Evolutionary conservation across 2,113 vertebrate genomes (phyloP), one percentile per base, ranked within the genome.

Genomic region (Boulengeromyrus knoepffleri): DNA sequence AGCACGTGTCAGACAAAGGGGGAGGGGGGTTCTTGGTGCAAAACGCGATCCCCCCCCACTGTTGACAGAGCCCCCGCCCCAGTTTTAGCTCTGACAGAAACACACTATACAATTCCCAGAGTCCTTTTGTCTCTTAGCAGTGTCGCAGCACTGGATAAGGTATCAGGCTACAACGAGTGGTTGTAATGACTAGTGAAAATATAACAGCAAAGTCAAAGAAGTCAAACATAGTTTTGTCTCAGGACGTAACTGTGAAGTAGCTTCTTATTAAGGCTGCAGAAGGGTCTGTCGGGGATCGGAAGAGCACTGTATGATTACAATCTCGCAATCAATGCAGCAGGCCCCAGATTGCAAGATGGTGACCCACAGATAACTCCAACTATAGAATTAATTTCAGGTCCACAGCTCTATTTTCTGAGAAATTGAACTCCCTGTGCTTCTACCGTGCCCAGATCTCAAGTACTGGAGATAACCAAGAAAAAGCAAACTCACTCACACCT

Each of bases 1-100:
- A 85, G 85, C 90, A 88, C 53, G 77, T 91, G 90, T 84, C 70
- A 85, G 52, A 89, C 50, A 45, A 50, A 10, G 56, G 80, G 89
- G 90, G 45, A 7, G 53, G 53, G 88, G 74, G 47, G 45, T 27
- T 31, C 13, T 21, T 21, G 39, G 10, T 19, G 36, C n/a, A 88
- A 88, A 88, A 87, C 9, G 9, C 9, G 1, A 52, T n/a, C 70
- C 70, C 27, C 46, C 66, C 66, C 31, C 12, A 70, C 62, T 70
- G 62, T 42, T 83, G 36, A 83, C 15, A 17, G 49, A 42, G 36
- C 0, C 46, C 45, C 56, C 46, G 4, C 17, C 74, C 62, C 21
- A 3, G n/a, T 12, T 52, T 66, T 77, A n/a, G 24, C 24, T n/a
- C 90, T 89, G 90, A 85, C 42, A 90, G 87, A 27, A 36, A 85